These are phyloP conservation scores for Hydrophis major DNA, from an alignment of 2,797 vertebrate species.

Conservation along the genomic window DNA sequence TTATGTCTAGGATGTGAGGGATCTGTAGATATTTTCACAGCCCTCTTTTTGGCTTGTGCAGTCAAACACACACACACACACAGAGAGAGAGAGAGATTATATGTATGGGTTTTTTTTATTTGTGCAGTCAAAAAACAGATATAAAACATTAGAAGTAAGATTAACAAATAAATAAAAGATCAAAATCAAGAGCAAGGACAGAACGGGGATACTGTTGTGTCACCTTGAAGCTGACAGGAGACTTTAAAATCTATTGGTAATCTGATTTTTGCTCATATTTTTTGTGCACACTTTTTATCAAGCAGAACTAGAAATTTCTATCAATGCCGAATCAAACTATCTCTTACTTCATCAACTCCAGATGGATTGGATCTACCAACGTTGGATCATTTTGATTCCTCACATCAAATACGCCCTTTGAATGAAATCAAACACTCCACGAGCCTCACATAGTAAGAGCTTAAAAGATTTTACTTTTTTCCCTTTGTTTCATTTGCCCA, in stretches of 20 bases:
- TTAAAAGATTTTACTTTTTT: background rate
- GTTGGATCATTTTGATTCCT: background rate
- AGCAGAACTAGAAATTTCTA: background rate
- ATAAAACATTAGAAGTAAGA: background rate
- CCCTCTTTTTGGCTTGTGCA: too few species aligned
- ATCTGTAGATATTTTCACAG: too few species aligned
- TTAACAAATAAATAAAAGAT: background rate
- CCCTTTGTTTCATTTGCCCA: background rate
- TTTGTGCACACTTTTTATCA: background rate
- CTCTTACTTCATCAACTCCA: background rate
- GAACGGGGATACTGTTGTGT: background rate
- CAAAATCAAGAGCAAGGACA: background rate
- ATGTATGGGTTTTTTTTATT: too few species aligned
- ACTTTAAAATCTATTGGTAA: background rate
- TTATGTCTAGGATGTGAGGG: too few species aligned
- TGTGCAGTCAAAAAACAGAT: background rate
- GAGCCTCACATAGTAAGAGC: background rate
- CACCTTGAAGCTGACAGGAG: background rate
- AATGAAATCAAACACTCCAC: background rate
- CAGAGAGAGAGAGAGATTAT: too few species aligned
- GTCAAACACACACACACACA: too few species aligned
- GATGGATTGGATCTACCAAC: background rate
- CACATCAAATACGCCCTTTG: background rate
- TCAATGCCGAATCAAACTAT: background rate
- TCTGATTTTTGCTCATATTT: background rate